A percentile compares a stretch with the other conserved stretches of the same genome.
Evolutionary conservation across 2,113 vertebrate genomes (phyloP).

Genomic region (Octodon degus): DNA sequence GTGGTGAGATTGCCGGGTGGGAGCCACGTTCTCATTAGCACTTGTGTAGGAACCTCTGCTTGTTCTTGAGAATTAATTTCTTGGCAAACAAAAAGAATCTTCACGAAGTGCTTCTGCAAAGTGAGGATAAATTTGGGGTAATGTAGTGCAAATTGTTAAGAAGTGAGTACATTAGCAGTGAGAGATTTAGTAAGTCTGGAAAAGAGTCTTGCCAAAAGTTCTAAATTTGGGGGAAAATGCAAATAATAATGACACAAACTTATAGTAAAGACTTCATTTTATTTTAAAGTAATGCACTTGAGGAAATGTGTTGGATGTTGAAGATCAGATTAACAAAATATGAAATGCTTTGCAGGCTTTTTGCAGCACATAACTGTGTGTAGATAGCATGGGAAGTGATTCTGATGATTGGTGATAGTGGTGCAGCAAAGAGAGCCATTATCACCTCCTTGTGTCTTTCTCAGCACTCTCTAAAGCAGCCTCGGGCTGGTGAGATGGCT

Average conservation of each 20-base stretch:
- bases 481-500: too few species aligned
- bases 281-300: background rate
- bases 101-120: conserved; percentile 62
- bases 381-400: background rate
- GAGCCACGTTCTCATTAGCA: conserved; percentile 73
- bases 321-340: background rate
- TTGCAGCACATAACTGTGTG: background rate
- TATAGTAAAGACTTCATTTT: background rate
- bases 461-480: background rate
- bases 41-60: conserved; percentile 72
- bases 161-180: conserved; percentile 63
- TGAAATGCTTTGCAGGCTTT: background rate
- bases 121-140: conserved; percentile 73
- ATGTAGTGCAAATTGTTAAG: conserved; percentile 67
- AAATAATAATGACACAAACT: background rate
- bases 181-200: conserved; percentile 57
- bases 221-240: background rate
- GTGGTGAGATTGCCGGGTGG: background rate
- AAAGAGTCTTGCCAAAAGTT: conserved; percentile 46
- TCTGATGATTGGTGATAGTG: background rate
- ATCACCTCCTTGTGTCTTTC: background rate
- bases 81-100: conserved; percentile 75
- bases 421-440: conserved; percentile 29
- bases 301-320: background rate
- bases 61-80: conserved; percentile 75